phyloP scores from a whole-genome alignment of 2,113 vertebrate genomes.

The Xiphorhynchus elegans region DNA sequence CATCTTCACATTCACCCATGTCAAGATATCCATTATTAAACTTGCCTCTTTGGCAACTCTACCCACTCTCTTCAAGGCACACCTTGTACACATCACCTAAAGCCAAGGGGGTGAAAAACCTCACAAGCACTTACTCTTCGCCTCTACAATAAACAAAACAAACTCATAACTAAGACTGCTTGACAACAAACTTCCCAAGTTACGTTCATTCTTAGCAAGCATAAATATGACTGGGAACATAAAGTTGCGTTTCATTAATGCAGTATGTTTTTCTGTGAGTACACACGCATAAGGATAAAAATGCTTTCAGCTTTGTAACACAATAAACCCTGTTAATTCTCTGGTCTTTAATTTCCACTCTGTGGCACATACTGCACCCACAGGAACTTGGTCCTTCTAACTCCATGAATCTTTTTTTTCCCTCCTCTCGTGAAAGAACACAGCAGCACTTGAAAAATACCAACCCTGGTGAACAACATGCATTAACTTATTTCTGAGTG shows the following conservation, averaged over 20 bases:
- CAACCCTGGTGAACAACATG: neutral
- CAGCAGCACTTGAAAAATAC: conserved; percentile 24
- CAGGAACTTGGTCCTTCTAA: conserved; percentile 41
- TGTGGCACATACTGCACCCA: conserved; percentile 43
- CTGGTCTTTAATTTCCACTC: conserved; percentile 47
- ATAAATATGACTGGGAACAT: conserved; percentile 6
- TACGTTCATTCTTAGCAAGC: neutral
- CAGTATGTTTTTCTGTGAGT: neutral
- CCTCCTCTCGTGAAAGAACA: neutral
- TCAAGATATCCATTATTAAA: neutral
- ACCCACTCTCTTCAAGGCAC: neutral
- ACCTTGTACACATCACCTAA: neutral
- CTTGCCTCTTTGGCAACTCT: neutral
- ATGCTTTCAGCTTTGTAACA: conserved; percentile 38
- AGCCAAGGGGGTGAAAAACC: neutral
- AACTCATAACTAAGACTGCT: neutral
- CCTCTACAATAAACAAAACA: neutral
- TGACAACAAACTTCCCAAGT: conserved; percentile 26
- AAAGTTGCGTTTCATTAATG: conserved; percentile 20
- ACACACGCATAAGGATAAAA: conserved; percentile 15
- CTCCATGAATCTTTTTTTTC: neutral
- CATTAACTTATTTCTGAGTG: neutral
- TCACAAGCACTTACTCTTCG: neutral
- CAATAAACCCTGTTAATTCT: conserved; percentile 54
- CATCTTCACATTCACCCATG: neutral